Evolutionary conservation across 92 coral and sea anemone species (phyloP), one percentile per base, ranked within the genome.

Genomic region (Epizoanthus illoricatus): DNA sequence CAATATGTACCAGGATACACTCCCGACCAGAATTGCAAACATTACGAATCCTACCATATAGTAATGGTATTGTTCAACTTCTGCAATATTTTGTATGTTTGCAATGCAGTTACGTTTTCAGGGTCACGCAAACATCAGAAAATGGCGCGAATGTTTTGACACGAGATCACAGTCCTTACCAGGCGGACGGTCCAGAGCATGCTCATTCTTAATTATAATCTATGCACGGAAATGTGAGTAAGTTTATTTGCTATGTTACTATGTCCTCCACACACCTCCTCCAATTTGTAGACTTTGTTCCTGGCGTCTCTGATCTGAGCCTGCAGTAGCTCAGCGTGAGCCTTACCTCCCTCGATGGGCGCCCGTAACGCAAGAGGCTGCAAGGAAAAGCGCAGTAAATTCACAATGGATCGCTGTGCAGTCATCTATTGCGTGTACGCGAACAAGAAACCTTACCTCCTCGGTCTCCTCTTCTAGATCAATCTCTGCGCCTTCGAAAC

Each of bases 291-390:
- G 24, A 87, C 81, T 73, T 84, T 81, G 45, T 86, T 87, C 57
- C 90, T 85, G 42, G 91, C 89, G 73, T 93, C 97, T 58, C 94
- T 85, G 18, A 93, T 61, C 79, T 93, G 94, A 75, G 96, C 96
- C 87, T 92, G 91, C 84, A 92, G 80, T 47, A 92, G 81, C 65
- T 81, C 75, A 74, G 71, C 60, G 21, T 55, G 49, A 36, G 85
- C 56, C 33, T 52, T 79, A 11, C 86, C 79, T 39, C 83, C 86
- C 55, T 79, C 61, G 5, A 78, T 8, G 7, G 82, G 82, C 21
- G 82, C 60, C 20, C 82, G 69, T 59, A 63, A 15, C 67, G 58
- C 71, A 20, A 28, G 42, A 10, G 82, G 60, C 21, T 43, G 71
- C 58, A 52, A 52, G 15, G 16, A 52, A 52, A 52, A 52, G 56